These are phyloP conservation scores for Aplodontia rufa DNA, from an alignment of 2,113 vertebrate genomes.

Conservation along the genomic window DNA sequence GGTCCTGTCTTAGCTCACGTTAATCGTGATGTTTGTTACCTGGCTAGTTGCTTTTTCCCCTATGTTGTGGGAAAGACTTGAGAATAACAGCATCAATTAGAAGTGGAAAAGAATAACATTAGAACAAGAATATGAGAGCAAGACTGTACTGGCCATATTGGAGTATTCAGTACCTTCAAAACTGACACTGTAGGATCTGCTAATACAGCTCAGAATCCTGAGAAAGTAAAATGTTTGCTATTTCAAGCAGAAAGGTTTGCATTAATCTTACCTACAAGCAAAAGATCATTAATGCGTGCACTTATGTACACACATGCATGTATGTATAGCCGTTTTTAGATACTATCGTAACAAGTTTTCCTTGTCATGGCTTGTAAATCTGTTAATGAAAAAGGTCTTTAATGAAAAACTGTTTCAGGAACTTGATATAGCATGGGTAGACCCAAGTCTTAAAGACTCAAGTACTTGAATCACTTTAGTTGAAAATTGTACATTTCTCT, in stretches of 20 bases:
- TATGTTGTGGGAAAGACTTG: neutral
- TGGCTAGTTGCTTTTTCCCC: neutral
- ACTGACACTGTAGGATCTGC: neutral
- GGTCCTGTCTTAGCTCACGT: neutral
- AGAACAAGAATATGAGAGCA: neutral
- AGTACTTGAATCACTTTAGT: neutral
- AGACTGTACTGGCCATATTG: neutral
- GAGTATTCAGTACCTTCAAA: neutral
- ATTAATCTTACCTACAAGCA: neutral
- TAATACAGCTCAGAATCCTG: neutral
- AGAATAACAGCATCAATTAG: neutral
- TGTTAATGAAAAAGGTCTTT: neutral
- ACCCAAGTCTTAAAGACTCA: neutral
- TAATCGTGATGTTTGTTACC: constrained; percentile 26
- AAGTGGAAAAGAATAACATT: neutral
- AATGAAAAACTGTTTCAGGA: neutral
- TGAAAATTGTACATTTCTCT: constrained; percentile 18
- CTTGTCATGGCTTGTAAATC: neutral
- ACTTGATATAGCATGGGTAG: neutral
- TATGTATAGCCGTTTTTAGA: no score
- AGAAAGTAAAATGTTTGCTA: constrained; percentile 17
- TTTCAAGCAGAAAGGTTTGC: neutral
- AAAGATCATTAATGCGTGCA: neutral
- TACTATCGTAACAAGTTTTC: neutral
- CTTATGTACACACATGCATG: no score